These are phyloP conservation scores for Oreochromis niloticus DNA, from an alignment of 2,113 vertebrate genomes.

Conservation along the genomic window DNA sequence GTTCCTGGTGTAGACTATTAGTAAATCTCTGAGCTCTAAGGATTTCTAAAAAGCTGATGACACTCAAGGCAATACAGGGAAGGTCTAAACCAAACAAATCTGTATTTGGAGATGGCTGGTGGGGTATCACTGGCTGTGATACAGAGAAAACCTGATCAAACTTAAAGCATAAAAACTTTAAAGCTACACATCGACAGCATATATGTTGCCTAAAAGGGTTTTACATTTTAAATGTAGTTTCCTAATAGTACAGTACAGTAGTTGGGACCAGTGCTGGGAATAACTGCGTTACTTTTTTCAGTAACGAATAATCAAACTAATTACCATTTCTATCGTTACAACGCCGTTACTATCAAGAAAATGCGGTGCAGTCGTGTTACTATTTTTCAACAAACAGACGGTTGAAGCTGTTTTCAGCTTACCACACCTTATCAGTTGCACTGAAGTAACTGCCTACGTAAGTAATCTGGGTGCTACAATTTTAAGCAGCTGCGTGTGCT, in stretches of 20 bases:
- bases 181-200: background rate
- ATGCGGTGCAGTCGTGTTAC: too few relatives aligned
- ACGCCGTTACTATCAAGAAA: too few relatives aligned
- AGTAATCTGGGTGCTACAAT: too few relatives aligned
- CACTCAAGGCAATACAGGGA: background rate
- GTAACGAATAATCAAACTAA: too few relatives aligned
- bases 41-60: background rate
- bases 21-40: background rate
- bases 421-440: too few relatives aligned
- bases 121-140: background rate
- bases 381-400: too few relatives aligned
- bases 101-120: background rate
- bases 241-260: background rate
- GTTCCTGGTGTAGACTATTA: background rate
- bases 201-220: background rate
- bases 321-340: too few relatives aligned
- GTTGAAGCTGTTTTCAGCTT: too few relatives aligned
- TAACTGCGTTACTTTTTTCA: too few relatives aligned
- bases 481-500: too few relatives aligned
- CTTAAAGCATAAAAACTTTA: background rate
- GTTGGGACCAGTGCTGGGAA: too few relatives aligned
- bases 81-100: background rate
- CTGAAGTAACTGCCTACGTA: too few relatives aligned
- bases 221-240: background rate
- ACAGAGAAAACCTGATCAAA: background rate